Base-by-base conservation (phyloP, 2,797 vertebrate species). In the Pelochelys cantorii region DNA sequence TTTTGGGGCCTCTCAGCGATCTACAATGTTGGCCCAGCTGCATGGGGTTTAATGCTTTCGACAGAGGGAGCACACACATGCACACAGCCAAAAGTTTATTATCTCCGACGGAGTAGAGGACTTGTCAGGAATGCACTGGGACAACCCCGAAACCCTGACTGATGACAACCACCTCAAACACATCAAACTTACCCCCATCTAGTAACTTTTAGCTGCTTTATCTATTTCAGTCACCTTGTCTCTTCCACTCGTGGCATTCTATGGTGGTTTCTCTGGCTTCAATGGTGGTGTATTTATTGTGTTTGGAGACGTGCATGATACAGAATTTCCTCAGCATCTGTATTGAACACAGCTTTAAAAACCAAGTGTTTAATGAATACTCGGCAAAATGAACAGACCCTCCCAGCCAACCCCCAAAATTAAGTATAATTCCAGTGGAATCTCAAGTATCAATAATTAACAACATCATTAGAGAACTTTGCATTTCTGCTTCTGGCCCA, bases 291-390 rank as follows among this genome's bases (percentile, higher is more conserved):
- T 13, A 59, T 57, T 85, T 42, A 68, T 93, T 96, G 87, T 86
- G 79, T 60, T 53, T 7, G 60, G 68, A 60, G 60, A 84, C 57
- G 79, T 54, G 25, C 68, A 29, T 85, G 71, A 54, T 84, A 10
- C 81, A 78, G 59, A 78, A 84, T 93, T 71, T 87, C 42, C 34
- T 81, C 87, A 85, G 22, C 53, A 53, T 57, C 91, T 80, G 42
- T 48, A 88, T 85, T 90, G 83, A n/a, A 75, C 74, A 55, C 10
- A 80, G 18, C 57, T 87, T 31, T 84, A 57, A 83, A 80, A 90
- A 91, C 78, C 27, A 29, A 88, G 17, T 7, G 29, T 17, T 87
- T 85, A 90, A 93, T 93, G 42, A 48, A 48, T 48, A 48, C 7
- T 48, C 42, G 53, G 48, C 48, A 85, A 71, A 83, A 5, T 56